Percentiles rank a stretch among this genome's conserved stretches.
These are phyloP conservation scores for Kradibia gibbosae DNA, from an alignment of 1,140 invertebrate genomes.

Conservation along the genomic window DNA sequence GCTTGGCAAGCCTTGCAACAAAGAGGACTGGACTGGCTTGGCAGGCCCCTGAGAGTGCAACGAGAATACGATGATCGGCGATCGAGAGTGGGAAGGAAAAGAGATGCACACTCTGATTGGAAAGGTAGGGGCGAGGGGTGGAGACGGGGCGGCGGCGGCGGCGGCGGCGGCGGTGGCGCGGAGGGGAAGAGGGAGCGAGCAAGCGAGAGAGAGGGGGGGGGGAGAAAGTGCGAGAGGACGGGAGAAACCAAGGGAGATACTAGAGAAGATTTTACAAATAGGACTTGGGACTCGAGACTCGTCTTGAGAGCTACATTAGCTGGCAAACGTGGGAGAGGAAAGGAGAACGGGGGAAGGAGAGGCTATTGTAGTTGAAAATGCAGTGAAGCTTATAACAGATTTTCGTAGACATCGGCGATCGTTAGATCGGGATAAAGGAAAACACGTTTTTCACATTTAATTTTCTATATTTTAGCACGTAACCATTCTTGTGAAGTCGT, in stretches of 20 bases:
- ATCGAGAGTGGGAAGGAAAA: conserved; percentile 54
- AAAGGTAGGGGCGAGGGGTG: conserved; percentile 23
- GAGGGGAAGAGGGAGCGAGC: background rate
- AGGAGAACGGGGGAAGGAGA: conserved; percentile 15
- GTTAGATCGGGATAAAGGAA: conserved; percentile 3
- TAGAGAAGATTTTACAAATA: conserved; percentile 26
- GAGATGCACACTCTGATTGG: conserved; percentile 24
- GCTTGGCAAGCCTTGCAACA: conserved; percentile 53
- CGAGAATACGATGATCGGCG: conserved; percentile 54
- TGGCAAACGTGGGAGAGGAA: conserved; percentile 2
- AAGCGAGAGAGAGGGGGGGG: background rate
- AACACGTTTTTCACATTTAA: conserved; percentile 16
- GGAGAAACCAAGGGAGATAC: background rate
- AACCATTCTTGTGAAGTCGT: background rate
- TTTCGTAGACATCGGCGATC: background rate
- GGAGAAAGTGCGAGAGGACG: background rate
- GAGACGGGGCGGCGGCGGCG: no score
- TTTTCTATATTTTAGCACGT: conserved; percentile 16
- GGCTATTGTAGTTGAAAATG: conserved; percentile 13
- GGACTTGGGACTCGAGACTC: conserved; percentile 20
- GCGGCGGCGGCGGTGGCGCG: background rate
- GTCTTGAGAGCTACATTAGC: conserved; percentile 16
- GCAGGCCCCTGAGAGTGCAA: conserved; percentile 51
- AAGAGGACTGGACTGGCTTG: conserved; percentile 58
- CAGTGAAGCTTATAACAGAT: conserved; percentile 21